Conservation (phyloP, 2,113 vertebrate species). For the Sterrhoptilus dennistouni region DNA sequence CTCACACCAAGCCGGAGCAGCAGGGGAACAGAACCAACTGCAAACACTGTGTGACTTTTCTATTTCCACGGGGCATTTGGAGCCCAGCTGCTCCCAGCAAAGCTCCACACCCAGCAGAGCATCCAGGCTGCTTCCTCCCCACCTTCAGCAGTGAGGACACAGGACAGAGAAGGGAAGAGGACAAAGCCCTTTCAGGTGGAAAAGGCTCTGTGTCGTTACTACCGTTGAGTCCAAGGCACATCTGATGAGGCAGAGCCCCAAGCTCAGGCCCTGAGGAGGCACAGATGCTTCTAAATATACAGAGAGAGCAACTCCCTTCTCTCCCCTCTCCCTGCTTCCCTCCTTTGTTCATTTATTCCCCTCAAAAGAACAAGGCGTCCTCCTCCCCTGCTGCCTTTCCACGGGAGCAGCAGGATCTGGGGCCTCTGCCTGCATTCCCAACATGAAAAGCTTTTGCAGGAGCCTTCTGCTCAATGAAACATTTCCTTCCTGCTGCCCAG, state of each 20-base stretch:
- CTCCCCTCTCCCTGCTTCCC: background rate
- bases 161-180: background rate
- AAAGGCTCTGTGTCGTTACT: background rate
- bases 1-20: background rate
- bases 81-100: background rate
- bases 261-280: background rate
- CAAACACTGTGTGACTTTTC: fast-evolving
- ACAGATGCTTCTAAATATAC: slow-evolving; percentile 45
- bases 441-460: slow-evolving; percentile 8
- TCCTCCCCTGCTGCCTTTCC: slow-evolving; percentile 24
- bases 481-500: slow-evolving; percentile 27
- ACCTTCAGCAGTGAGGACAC: background rate
- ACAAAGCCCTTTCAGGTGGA: background rate
- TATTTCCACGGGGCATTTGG: background rate
- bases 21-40: background rate
- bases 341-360: slow-evolving; percentile 24
- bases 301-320: background rate
- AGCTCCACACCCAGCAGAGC: background rate
- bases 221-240: background rate
- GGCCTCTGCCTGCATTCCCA: background rate
- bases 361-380: slow-evolving; percentile 8
- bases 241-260: background rate
- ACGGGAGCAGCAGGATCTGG: background rate
- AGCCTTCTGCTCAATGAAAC: slow-evolving; percentile 21
- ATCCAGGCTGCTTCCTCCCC: background rate